phyloP scores from a whole-genome alignment of 1,140 invertebrate species.

The Phymorhynchus buccinoides region DNA sequence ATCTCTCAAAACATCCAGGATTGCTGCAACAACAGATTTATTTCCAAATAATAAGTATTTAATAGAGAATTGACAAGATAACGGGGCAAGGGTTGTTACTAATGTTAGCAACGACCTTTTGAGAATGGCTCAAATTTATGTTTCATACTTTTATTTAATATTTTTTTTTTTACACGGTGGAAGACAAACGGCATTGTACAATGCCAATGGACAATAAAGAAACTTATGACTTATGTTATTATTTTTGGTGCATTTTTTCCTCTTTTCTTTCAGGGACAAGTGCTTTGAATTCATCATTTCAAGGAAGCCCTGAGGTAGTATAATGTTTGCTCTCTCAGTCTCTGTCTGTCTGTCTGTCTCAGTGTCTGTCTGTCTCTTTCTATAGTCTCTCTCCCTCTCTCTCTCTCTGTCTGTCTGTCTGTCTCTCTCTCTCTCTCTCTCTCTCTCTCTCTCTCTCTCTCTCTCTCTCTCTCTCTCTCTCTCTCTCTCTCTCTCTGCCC shows the following conservation, averaged over 20 bases:
- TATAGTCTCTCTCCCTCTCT: background rate
- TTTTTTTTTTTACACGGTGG: too few species aligned
- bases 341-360: background rate
- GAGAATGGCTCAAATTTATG: too few species aligned
- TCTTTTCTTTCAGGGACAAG: background rate
- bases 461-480: background rate
- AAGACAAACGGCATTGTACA: too few species aligned
- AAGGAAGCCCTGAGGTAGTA: background rate
- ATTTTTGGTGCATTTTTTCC: background rate
- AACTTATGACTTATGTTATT: too few species aligned
- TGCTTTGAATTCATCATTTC: background rate
- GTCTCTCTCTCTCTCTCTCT: background rate
- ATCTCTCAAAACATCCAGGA: too few species aligned
- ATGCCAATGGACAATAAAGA: too few species aligned
- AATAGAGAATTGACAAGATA: too few species aligned
- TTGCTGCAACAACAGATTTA: too few species aligned
- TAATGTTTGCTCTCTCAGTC: background rate
- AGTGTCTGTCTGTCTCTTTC: background rate
- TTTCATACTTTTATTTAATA: too few species aligned
- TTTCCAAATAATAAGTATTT: too few species aligned
- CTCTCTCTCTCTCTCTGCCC: background rate
- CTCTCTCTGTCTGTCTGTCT: background rate
- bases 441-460: background rate
- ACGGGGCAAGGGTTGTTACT: too few species aligned
- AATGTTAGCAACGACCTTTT: too few species aligned